A percentile compares a stretch with the other conserved stretches of the same genome.
phyloP scores from a whole-genome alignment of 2,888 invertebrate genomes.

The Thecophora atra region DNA sequence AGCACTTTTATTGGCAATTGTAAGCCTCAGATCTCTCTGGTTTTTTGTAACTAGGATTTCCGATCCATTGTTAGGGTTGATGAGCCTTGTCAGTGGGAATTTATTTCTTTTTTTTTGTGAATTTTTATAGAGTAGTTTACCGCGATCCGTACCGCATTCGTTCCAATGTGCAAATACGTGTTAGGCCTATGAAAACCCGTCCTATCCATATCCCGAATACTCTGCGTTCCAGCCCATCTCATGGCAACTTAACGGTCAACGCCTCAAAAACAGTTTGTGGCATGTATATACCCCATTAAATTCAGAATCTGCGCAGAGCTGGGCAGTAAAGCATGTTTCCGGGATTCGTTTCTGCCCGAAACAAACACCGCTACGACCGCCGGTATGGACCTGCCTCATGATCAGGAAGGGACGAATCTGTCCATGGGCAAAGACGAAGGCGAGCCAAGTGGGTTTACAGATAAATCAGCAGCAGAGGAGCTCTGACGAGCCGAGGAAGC shows the following conservation, averaged over 20 bases:
- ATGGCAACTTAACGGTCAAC: conserved; percentile 9
- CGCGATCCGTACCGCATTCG: too few relatives aligned
- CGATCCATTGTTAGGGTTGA: too few relatives aligned
- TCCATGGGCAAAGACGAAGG: not conserved
- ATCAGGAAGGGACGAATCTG: conserved; percentile 14
- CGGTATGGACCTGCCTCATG: conserved; percentile 31
- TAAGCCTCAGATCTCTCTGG: too few relatives aligned
- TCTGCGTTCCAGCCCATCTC: conserved; percentile 51
- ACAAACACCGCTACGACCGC: conserved; percentile 40
- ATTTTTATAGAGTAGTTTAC: too few relatives aligned
- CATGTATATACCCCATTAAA: conserved; percentile 63
- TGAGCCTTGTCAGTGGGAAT: too few relatives aligned
- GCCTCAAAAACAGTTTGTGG: conserved; percentile 56
- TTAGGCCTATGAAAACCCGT: conserved; percentile 49
- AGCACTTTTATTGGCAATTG: too few relatives aligned
- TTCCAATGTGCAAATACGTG: too few relatives aligned
- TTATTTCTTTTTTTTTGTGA: too few relatives aligned
- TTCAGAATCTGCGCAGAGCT: conserved; percentile 47
- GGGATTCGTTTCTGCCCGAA: conserved; percentile 39
- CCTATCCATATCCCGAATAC: conserved; percentile 63
- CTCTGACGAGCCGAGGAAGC: not conserved
- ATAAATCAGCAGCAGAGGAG: not conserved
- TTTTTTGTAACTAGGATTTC: too few relatives aligned
- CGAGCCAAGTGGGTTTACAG: not conserved
- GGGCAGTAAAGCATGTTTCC: conserved; percentile 18